Evolutionary conservation across 2,797 vertebrate species (phyloP), one percentile per base, ranked within the genome.

Genomic region (Myotis planiceps): DNA sequence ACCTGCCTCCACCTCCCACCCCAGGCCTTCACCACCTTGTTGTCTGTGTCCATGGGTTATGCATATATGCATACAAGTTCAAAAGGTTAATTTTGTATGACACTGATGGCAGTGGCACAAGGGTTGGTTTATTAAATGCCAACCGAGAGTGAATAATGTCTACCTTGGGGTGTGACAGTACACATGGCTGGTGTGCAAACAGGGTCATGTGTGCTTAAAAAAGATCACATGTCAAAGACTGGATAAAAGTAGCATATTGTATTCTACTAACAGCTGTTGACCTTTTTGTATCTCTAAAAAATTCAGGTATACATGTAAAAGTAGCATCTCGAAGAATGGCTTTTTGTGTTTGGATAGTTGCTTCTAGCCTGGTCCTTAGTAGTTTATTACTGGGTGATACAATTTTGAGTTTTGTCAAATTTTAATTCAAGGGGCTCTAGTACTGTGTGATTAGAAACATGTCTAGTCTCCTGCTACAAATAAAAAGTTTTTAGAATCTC

Each of bases 71-170:
- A 60, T 29, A 29, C 12, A 60, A 5, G 58, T 60, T 60, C 58
- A 60, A 99, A 97, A 66, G 1, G 10, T 99, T 99, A 75, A 97
- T 99, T 83, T 96, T 99, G 76, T 98, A 99, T 14, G 99, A 99
- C 3, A 97, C 97, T 10, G 97, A 99, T 21, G 98, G 99, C 90
- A 97, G 96, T 15, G 98, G 93, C 34, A 97, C 97, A 0, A 98
- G 98, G 34, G 75, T n/a, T 66, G 99, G 99, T 92, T 99, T 99
- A 75, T 88, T 99, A 34, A 98, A 99, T 12, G 99, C 99, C 63
- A 99, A 99, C 98, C 98, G 99, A 95, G 99, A 99, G 96, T 99
- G 99, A 0, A 96, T 99, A 80, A 98, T 99, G 94, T 99, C 99
- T 25, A 94, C 98, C 0, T 81, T 98, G 1, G 99, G 99, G 99